A percentile compares a stretch with the other conserved stretches of the same genome.
Evolutionary conservation across 1,140 invertebrate species (phyloP).

Genomic region (Centruroides vittatus): DNA sequence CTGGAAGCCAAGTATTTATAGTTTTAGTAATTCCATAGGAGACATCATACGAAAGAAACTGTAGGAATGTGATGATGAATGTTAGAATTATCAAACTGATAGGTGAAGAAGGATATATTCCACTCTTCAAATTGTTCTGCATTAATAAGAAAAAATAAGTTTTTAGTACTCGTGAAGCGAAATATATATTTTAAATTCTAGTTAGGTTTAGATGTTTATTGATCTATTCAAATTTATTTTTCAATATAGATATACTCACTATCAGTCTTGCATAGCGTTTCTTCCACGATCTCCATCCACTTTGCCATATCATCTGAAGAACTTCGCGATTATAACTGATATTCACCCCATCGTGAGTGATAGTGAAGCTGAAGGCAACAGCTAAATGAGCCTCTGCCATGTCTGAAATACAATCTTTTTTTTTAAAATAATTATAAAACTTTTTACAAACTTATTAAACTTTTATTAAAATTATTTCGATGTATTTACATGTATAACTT

Average conservation of each 20-base stretch:
- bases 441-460: too few relatives aligned
- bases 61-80: slow-evolving; percentile 46
- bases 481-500: too few relatives aligned
- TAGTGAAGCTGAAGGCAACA: slow-evolving; percentile 92
- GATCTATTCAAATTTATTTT: too few relatives aligned
- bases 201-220: too few relatives aligned
- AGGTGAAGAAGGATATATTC: slow-evolving; percentile 85
- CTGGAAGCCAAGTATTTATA: background rate
- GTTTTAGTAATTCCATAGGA: slow-evolving; percentile 50
- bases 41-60: slow-evolving; percentile 34
- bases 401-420: background rate
- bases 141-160: slow-evolving; percentile 16
- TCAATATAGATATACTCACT: slow-evolving; percentile 14
- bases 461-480: too few relatives aligned
- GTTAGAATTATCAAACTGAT: slow-evolving; percentile 68
- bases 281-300: slow-evolving; percentile 85
- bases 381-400: slow-evolving; percentile 99
- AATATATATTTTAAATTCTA: too few relatives aligned
- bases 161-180: too few relatives aligned
- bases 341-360: slow-evolving; percentile 94
- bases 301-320: slow-evolving; percentile 72
- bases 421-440: too few relatives aligned
- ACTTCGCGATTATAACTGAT: slow-evolving; percentile 95
- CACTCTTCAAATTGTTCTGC: slow-evolving; percentile 88
- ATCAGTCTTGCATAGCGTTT: slow-evolving; percentile 39